Evolutionary conservation across 2,113 vertebrate species (phyloP).

Genomic region (Reinhardtius hippoglossoides): DNA sequence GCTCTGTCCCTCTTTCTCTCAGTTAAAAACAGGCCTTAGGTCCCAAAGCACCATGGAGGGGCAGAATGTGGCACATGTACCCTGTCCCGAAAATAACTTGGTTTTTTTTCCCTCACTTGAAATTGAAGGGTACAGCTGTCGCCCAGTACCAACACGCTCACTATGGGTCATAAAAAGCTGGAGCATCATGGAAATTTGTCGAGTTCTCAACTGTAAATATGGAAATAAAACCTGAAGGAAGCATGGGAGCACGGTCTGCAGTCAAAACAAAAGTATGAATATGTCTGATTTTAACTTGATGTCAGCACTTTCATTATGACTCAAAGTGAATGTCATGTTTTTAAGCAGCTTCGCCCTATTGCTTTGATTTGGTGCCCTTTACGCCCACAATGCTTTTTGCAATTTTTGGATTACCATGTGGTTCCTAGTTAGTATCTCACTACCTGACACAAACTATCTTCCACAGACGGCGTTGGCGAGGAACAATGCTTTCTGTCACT

Average conservation of each 20-base stretch:
- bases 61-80: constrained; percentile 63
- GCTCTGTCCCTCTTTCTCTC: constrained; percentile 20
- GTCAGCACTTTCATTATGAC: constrained; percentile 21
- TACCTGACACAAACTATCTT: constrained; percentile 24
- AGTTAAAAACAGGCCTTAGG: constrained; percentile 55
- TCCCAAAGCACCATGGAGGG: constrained; percentile 36
- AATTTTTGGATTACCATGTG: constrained; percentile 7
- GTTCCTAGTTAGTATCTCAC: constrained; percentile 25
- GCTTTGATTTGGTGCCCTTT: constrained; percentile 19
- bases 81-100: constrained; percentile 60
- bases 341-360: not conserved
- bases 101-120: constrained; percentile 42
- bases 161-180: constrained; percentile 6
- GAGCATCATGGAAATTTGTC: constrained; percentile 24
- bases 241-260: constrained; percentile 9
- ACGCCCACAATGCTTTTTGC: constrained; percentile 34
- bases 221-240: constrained; percentile 33
- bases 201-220: constrained; percentile 33
- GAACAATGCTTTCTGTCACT: constrained; percentile 17
- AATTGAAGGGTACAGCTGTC: constrained; percentile 57
- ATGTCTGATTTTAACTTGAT: constrained; percentile 8
- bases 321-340: constrained; percentile 13
- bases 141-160: constrained; percentile 8
- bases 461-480: not conserved
- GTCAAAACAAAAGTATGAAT: constrained; percentile 36